These are phyloP conservation scores for Hemiscyllium ocellatum DNA, from an alignment of 2,113 vertebrate genomes.

Conservation along the genomic window DNA sequence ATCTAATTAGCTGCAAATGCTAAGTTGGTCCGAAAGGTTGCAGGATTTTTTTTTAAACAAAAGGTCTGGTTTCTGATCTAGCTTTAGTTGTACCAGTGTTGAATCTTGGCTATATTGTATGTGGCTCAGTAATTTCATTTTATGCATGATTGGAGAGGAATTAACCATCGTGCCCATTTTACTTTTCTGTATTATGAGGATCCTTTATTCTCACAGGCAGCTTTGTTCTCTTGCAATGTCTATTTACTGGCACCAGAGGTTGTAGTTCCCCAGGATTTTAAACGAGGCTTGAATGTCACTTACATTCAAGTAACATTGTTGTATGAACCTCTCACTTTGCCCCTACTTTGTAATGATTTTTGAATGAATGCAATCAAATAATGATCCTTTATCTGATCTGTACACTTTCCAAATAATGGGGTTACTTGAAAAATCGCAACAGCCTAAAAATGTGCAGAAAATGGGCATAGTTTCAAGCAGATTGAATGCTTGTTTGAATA, in stretches of 20 bases:
- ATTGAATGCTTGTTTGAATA: not conserved
- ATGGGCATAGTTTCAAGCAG: not conserved
- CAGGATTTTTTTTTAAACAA: not conserved
- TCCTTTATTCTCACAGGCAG: not conserved
- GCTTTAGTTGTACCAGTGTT: not conserved
- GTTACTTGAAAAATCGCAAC: not conserved
- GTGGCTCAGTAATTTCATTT: not conserved
- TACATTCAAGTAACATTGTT: not conserved
- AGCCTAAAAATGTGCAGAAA: not conserved
- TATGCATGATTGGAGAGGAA: not conserved
- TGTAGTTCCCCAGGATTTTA: not conserved
- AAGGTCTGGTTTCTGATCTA: not conserved
- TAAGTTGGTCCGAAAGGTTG: not conserved
- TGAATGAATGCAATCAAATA: not conserved
- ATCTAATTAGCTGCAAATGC: not conserved
- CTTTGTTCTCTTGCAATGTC: not conserved
- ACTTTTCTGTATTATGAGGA: not conserved
- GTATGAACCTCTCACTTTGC: not conserved
- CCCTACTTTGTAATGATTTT: not conserved
- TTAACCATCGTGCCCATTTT: not conserved
- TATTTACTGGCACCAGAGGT: not conserved
- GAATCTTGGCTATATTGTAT: not conserved
- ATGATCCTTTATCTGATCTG: not conserved
- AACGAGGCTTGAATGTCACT: not conserved
- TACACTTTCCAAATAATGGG: not conserved